Evolutionary conservation across 2,113 vertebrate genomes (phyloP).

Genomic region (Protobothrops flavoviridis): DNA sequence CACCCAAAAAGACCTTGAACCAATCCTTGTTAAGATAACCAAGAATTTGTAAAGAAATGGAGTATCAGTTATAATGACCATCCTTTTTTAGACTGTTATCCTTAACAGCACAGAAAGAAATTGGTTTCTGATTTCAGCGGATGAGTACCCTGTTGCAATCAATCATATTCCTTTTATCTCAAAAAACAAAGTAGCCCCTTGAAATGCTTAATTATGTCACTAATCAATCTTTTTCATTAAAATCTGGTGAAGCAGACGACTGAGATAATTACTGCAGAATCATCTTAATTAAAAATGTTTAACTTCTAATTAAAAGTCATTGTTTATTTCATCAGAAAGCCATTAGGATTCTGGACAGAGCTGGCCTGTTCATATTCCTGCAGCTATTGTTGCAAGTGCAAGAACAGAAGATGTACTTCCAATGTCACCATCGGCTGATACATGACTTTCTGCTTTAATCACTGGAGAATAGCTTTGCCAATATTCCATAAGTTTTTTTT

Average conservation of each 20-base stretch:
- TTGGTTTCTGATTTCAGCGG: slow-evolving; percentile 46
- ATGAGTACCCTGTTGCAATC: slow-evolving; percentile 64
- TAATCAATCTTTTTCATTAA: slow-evolving; percentile 90
- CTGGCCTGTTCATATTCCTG: slow-evolving; percentile 64
- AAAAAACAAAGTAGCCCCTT: slow-evolving; percentile 67
- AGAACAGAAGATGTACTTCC: slow-evolving; percentile 25
- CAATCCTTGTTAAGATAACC: neutral
- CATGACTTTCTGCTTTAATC: slow-evolving; percentile 40
- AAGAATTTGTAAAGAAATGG: slow-evolving; percentile 7
- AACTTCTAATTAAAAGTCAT: slow-evolving; percentile 88
- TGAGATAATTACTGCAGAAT: slow-evolving; percentile 85
- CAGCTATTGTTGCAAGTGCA: slow-evolving; percentile 36
- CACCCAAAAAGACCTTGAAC: neutral
- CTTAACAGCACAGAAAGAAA: slow-evolving; percentile 23
- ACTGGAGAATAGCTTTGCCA: slow-evolving; percentile 57
- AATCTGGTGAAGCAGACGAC: slow-evolving; percentile 84
- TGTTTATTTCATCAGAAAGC: slow-evolving; percentile 87
- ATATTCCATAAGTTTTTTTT: slow-evolving; percentile 40
- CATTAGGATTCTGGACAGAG: slow-evolving; percentile 79
- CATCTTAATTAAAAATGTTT: slow-evolving; percentile 93
- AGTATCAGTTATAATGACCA: neutral
- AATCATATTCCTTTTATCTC: slow-evolving; percentile 75
- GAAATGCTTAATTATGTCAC: slow-evolving; percentile 81
- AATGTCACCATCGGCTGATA: slow-evolving; percentile 32
- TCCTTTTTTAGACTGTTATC: neutral